Percentiles rank a stretch among this genome's conserved stretches.
Conservation (phyloP, 2,888 invertebrate genomes). For the Megastigmus dorsalis region DNA sequence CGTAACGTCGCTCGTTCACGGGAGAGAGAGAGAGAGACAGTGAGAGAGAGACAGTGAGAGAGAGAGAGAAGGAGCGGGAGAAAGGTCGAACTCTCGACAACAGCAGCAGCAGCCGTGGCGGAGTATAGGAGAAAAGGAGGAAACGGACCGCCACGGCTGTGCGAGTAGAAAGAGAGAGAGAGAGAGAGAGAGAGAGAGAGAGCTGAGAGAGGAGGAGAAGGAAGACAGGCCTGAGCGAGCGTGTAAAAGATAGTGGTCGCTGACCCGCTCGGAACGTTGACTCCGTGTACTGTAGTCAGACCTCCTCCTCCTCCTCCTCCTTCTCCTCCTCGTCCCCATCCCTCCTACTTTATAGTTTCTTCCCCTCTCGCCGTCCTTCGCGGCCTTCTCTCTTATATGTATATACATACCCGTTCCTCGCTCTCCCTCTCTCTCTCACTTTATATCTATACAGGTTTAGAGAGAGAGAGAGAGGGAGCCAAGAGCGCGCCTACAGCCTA, state of each 20-base stretch:
- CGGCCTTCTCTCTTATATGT: background rate
- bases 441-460: background rate
- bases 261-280: conserved; percentile 74
- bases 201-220: conserved; percentile 56
- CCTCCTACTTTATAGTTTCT: conserved; percentile 13
- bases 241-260: conserved; percentile 71
- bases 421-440: background rate
- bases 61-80: conserved; percentile 4
- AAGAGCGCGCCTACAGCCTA: conserved; percentile 5
- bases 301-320: conserved; percentile 19
- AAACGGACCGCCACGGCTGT: background rate
- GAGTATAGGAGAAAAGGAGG: background rate
- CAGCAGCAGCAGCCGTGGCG: background rate
- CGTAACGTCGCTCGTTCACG: too few relatives aligned
- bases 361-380: too few relatives aligned
- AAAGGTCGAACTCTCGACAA: conserved; percentile 22
- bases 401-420: too few relatives aligned
- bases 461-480: background rate
- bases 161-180: conserved; percentile 48
- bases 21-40: too few relatives aligned
- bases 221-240: conserved; percentile 63
- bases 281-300: conserved; percentile 63
- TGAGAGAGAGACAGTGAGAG: too few relatives aligned
- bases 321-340: background rate
- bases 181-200: conserved; percentile 57